Evolutionary conservation across 2,113 vertebrate species (phyloP).

Genomic region (Sardina pilchardus): DNA sequence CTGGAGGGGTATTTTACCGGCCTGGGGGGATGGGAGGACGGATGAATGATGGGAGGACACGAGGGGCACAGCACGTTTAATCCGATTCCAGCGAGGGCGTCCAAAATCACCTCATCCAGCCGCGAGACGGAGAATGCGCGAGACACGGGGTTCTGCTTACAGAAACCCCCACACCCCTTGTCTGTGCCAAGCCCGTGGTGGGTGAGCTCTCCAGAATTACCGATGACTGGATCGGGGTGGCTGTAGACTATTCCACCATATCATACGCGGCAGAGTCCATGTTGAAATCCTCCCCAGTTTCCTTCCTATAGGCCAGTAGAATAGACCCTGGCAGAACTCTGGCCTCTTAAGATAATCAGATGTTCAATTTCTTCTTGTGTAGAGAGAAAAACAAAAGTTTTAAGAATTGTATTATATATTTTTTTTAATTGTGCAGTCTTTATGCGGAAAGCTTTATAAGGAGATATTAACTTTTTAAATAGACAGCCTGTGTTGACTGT

Average conservation of each 20-base stretch:
- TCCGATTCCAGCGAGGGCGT: background rate
- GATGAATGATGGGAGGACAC: background rate
- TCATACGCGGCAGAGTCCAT: background rate
- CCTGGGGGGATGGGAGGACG: background rate
- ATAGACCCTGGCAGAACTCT: conserved; percentile 37
- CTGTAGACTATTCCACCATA: background rate
- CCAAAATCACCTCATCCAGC: background rate
- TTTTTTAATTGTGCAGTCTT: conserved; percentile 78
- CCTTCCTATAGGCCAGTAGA: background rate
- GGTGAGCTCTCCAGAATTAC: background rate
- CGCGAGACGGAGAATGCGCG: background rate
- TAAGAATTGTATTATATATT: conserved; percentile 79
- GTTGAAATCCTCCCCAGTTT: background rate
- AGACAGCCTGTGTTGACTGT: conserved; percentile 71
- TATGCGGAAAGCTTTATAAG: conserved; percentile 80
- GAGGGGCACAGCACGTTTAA: background rate
- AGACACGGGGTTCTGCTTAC: background rate
- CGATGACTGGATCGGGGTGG: background rate
- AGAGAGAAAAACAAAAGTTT: conserved; percentile 68
- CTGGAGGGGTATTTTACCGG: background rate
- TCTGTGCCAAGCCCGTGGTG: background rate
- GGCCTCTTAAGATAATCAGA: conserved; percentile 70
- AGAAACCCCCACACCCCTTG: background rate
- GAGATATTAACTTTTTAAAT: conserved; percentile 77
- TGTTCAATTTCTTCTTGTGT: conserved; percentile 74